phyloP scores from a whole-genome alignment of 2,888 invertebrate genomes.

The Daptonema setosum region DNA sequence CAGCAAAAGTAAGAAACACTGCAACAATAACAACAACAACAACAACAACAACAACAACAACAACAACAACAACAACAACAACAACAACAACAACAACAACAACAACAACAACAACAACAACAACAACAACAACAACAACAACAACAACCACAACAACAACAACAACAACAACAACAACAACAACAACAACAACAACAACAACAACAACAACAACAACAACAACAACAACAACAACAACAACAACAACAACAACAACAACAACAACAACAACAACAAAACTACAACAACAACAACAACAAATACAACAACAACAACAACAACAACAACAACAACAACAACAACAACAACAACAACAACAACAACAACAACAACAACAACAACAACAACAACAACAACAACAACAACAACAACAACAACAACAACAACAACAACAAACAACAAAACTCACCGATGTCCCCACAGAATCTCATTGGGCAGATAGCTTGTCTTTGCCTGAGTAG shows the following conservation, averaged over 20 bases:
- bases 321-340: not conserved
- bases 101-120: not conserved
- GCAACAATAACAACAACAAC: not conserved
- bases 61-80: not conserved
- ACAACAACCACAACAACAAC: too few relatives aligned
- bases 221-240: not conserved
- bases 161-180: not conserved
- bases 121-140: too few relatives aligned
- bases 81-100: not conserved
- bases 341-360: not conserved
- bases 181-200: not conserved
- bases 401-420: too few relatives aligned
- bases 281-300: too few relatives aligned
- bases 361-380: not conserved
- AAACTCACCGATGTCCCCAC: too few relatives aligned
- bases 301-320: too few relatives aligned
- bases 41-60: not conserved
- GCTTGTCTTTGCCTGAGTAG: too few relatives aligned
- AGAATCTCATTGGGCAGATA: too few relatives aligned
- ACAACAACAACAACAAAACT: too few relatives aligned
- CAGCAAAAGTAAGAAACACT: conserved; percentile 22
- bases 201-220: not conserved
- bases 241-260: too few relatives aligned
- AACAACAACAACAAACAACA: too few relatives aligned
- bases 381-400: not conserved